Conservation (phyloP, 2,888 invertebrate genomes). For the Drosophila hawaiiensis region DNA sequence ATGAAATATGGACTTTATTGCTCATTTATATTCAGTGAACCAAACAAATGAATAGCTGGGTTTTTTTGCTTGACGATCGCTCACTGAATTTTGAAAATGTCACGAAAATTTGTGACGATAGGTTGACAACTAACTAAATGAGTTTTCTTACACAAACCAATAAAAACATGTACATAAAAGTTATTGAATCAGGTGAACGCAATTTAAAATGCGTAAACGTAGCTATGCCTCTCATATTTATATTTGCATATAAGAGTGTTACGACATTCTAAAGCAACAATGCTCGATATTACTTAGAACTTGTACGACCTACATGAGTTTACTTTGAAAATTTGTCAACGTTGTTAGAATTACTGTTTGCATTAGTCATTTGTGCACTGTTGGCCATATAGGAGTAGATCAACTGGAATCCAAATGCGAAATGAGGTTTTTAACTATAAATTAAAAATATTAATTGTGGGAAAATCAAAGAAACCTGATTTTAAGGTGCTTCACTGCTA, state of each 20-base stretch:
- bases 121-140: neutral
- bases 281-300: conserved; percentile 1
- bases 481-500: conserved; percentile 36
- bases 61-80: conserved; percentile 4
- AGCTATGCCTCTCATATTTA: neutral
- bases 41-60: conserved; percentile 1
- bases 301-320: conserved; percentile 6
- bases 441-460: conserved; percentile 15
- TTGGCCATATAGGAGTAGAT: neutral
- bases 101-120: conserved; percentile 20
- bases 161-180: conserved; percentile 3
- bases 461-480: conserved; percentile 64
- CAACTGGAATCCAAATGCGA: neutral
- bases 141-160: conserved; percentile 1
- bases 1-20: conserved; percentile 9
- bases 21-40: conserved; percentile 2
- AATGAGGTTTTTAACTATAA: conserved; percentile 5
- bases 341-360: conserved; percentile 22
- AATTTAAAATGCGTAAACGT: conserved; percentile 34
- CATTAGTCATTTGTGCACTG: neutral
- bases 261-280: conserved; percentile 9
- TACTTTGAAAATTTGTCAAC: conserved; percentile 2
- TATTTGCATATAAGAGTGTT: conserved; percentile 4
- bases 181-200: conserved; percentile 44
- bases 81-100: conserved; percentile 29